Conservation (phyloP, 2,113 vertebrate species). For the mouse (Mus musculus) region DNA sequence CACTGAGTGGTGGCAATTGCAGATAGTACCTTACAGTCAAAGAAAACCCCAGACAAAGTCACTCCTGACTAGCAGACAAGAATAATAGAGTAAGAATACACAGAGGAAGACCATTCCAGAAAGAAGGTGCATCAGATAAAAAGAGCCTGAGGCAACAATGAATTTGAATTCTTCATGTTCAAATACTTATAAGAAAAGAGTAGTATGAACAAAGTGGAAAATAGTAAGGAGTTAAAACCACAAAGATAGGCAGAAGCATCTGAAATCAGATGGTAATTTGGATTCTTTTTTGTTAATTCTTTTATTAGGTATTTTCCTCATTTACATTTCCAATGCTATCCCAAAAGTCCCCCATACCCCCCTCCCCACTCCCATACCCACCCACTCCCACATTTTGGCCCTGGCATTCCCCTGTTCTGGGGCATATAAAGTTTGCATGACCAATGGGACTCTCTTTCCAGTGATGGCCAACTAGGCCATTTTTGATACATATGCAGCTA, state of each 20-base stretch:
- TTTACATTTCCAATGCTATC: too few relatives aligned
- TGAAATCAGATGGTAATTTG: background rate
- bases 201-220: background rate
- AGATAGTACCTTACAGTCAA: background rate
- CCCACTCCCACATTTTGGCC: too few relatives aligned
- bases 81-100: background rate
- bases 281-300: background rate
- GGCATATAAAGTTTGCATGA: too few relatives aligned
- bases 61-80: background rate
- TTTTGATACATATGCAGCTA: too few relatives aligned
- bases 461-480: too few relatives aligned
- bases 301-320: too few relatives aligned
- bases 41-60: background rate
- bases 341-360: too few relatives aligned
- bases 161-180: background rate
- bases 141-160: background rate
- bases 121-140: background rate
- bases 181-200: background rate
- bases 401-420: too few relatives aligned
- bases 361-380: too few relatives aligned
- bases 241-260: background rate
- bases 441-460: too few relatives aligned
- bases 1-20: background rate
- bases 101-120: background rate
- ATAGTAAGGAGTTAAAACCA: background rate